Base-by-base conservation (phyloP, 2,888 invertebrate species). In the Disparrhopalites patrizii region DNA sequence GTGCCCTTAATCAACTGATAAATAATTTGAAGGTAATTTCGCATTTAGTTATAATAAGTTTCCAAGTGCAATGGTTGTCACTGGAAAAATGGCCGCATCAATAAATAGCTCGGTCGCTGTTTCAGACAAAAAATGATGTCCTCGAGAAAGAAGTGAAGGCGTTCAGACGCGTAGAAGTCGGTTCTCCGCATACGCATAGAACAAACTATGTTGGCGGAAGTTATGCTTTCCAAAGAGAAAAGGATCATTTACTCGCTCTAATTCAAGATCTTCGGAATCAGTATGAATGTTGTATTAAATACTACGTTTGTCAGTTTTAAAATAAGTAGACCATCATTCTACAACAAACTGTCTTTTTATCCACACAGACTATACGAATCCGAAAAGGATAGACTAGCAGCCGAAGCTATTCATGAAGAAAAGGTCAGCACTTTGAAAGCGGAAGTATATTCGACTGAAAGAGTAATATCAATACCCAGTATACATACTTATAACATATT, bases 241-340 rank as follows among this genome's bases (percentile, higher is more conserved):
- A 60, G 40, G 66, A 66, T 40, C 55, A 50, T 43, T 33, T 66
- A 7, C n/a, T 66, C 5, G 3, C 36, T 2, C 23, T 38, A n/a
- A 66, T 66, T 50, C 60, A 66, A 25, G 66, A 66, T 5, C 43
- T 62, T 1, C 51, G 28, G 23, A 51, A 66, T 18, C 52, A 43
- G 65, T 65, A 50, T 38, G n/a, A n/a, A n/a, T n/a, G n/a, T n/a
- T n/a, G n/a, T n/a, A n/a, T n/a, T n/a, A n/a, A n/a, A n/a, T n/a
- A n/a, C n/a, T n/a, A n/a, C n/a, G n/a, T n/a, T n/a, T n/a, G n/a
- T n/a, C n/a, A n/a, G n/a, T n/a, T n/a, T n/a, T n/a, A n/a, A n/a
- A n/a, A n/a, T n/a, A n/a, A n/a, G 20, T 13, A 27, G 7, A 27
- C 10, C n/a, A 8, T 31, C 20, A 30, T 55, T 43, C 8, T 47